Percentiles rank a stretch among this genome's conserved stretches.
These are phyloP conservation scores for Pelodiscus sinensis DNA, from an alignment of 2,113 vertebrate species.

Conservation along the genomic window DNA sequence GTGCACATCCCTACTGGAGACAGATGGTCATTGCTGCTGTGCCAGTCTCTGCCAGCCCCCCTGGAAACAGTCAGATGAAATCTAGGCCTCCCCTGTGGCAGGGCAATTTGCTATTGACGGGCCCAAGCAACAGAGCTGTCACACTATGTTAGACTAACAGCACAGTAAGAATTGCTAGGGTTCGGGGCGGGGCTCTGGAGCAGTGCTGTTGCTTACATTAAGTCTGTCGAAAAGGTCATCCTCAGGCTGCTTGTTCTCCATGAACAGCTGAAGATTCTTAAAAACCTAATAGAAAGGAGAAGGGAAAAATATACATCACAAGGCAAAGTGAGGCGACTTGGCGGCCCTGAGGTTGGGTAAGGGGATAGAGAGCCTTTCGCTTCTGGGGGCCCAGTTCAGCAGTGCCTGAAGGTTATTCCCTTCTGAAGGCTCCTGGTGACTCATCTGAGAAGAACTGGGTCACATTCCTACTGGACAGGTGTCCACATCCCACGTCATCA, in stretches of 20 bases:
- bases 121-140: background rate
- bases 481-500: background rate
- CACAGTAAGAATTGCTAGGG: background rate
- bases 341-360: background rate
- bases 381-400: background rate
- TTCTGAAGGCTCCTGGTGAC: background rate
- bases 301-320: background rate
- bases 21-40: background rate
- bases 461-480: background rate
- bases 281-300: conserved; percentile 86
- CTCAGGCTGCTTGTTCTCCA: conserved; percentile 97
- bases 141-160: background rate
- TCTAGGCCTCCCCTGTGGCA: background rate
- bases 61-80: background rate
- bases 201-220: conserved; percentile 84
- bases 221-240: conserved; percentile 97
- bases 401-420: background rate
- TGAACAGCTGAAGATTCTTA: conserved; percentile 96
- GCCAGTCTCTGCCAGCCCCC: background rate
- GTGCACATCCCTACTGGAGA: background rate
- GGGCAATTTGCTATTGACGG: background rate
- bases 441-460: background rate
- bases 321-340: background rate
- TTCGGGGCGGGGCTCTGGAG: background rate
- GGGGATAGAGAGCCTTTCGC: background rate